Evolutionary conservation across 2,113 vertebrate species (phyloP).

Genomic region (Cyanistes caeruleus): DNA sequence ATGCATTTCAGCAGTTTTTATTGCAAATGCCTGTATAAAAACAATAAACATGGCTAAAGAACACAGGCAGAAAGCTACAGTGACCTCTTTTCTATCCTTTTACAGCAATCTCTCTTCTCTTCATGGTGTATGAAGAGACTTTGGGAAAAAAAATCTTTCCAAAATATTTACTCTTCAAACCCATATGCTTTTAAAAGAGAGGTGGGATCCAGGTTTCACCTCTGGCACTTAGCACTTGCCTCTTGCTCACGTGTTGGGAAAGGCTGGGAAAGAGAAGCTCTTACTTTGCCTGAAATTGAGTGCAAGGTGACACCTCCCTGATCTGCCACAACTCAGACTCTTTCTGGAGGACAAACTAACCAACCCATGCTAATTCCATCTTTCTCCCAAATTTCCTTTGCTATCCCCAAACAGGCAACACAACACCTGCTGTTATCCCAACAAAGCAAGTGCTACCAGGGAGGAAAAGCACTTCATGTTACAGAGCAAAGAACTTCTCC

Average conservation of each 20-base stretch:
- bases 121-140: not conserved
- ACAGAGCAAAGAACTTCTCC: not conserved
- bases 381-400: not conserved
- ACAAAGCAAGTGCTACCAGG: not conserved
- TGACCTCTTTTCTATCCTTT: not conserved
- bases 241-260: not conserved
- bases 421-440: conserved; percentile 15
- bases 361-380: not conserved
- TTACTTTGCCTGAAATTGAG: not conserved
- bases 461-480: not conserved
- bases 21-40: not conserved
- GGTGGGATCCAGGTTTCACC: not conserved
- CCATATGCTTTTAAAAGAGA: not conserved
- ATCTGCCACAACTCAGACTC: not conserved
- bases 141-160: not conserved
- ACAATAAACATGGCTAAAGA: not conserved
- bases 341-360: not conserved
- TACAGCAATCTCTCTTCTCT: not conserved
- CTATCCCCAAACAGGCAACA: not conserved
- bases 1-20: not conserved
- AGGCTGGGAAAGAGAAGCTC: not conserved
- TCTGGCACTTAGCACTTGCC: not conserved
- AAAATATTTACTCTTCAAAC: not conserved
- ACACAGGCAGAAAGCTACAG: not conserved
- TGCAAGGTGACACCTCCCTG: not conserved